phyloP scores from a whole-genome alignment of 2,797 vertebrate genomes.

The Cephalopachus bancanus region DNA sequence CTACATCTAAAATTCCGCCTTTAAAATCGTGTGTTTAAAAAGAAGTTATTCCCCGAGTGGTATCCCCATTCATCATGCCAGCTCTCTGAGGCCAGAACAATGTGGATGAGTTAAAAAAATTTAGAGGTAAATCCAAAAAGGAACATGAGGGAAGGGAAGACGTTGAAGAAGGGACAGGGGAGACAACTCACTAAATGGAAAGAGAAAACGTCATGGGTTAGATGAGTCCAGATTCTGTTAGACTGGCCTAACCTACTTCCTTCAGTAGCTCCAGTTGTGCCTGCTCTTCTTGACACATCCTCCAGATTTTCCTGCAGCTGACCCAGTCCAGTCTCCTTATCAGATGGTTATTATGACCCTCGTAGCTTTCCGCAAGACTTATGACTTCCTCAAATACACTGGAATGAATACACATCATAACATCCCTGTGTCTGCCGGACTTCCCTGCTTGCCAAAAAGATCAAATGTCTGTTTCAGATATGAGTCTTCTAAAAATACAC shows the following conservation, averaged over 20 bases:
- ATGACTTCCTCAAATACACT: not conserved
- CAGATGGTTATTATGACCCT: not conserved
- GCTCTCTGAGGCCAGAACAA: not conserved
- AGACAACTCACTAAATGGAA: not conserved
- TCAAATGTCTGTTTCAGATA: not conserved
- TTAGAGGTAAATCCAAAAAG: not conserved
- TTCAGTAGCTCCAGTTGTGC: not conserved
- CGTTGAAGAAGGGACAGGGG: not conserved
- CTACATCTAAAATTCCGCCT: not conserved
- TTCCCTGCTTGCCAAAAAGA: not conserved
- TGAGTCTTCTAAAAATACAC: not conserved
- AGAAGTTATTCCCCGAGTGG: not conserved
- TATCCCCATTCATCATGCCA: not conserved
- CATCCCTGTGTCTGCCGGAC: not conserved
- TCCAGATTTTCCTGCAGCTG: not conserved
- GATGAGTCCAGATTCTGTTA: not conserved
- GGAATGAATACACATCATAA: not conserved
- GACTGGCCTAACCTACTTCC: fast-evolving
- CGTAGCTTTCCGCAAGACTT: not conserved
- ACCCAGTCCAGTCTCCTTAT: not conserved
- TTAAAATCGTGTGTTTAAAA: not conserved
- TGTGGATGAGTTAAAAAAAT: not conserved
- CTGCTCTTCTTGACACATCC: not conserved
- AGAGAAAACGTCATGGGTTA: not conserved
- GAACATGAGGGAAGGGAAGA: not conserved